Evolutionary conservation across 2,797 vertebrate species (phyloP).

Genomic region (Pipistrellus kuhlii): DNA sequence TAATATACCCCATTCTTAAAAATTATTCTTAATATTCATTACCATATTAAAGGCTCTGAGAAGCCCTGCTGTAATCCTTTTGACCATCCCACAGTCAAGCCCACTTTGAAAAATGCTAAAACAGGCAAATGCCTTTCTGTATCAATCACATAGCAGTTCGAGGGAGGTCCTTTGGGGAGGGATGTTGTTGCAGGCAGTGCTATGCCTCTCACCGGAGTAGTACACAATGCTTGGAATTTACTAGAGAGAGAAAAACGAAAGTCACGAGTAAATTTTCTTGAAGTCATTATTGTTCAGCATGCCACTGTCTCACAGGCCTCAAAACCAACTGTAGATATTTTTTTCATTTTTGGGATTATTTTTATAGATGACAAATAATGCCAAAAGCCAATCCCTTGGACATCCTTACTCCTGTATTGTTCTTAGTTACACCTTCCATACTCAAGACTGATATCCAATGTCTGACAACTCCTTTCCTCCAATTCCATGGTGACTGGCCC

Average conservation of each 20-base stretch:
- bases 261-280: not conserved
- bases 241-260: not conserved
- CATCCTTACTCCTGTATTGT: not conserved
- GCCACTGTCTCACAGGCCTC: not conserved
- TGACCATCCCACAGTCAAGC: not conserved
- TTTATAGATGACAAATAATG: not conserved
- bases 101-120: not conserved
- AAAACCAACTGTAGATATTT: not conserved
- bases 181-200: not conserved
- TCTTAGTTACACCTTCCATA: not conserved
- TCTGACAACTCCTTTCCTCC: not conserved
- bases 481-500: not conserved
- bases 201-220: not conserved
- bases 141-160: not conserved
- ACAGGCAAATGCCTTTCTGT: not conserved
- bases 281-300: not conserved
- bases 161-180: not conserved
- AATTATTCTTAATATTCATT: not conserved
- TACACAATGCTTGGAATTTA: not conserved
- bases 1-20: not conserved
- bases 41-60: conserved; percentile 5
- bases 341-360: conserved; percentile 17
- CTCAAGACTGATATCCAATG: not conserved
- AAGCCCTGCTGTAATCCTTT: not conserved
- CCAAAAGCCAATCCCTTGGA: not conserved